Evolutionary conservation across 2,797 vertebrate species (phyloP).

Genomic region (Crax fasciolata): DNA sequence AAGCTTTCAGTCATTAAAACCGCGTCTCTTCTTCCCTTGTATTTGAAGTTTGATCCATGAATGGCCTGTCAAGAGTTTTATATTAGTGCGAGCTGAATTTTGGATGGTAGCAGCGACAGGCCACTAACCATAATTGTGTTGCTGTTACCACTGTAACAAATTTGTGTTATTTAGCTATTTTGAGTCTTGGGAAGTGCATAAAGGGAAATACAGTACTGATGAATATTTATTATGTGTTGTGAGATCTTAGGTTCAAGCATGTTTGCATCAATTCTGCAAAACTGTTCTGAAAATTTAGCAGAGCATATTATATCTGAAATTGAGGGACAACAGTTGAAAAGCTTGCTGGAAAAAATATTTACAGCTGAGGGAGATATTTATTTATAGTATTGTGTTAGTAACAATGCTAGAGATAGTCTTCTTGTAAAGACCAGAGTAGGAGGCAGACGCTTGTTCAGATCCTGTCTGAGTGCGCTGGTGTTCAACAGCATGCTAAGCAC

Average conservation of each 20-base stretch:
- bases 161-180: conserved; percentile 68
- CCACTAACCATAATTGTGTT: conserved; percentile 75
- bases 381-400: not conserved
- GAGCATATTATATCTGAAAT: not conserved
- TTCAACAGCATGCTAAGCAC: not conserved
- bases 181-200: conserved; percentile 64
- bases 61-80: conserved; percentile 69
- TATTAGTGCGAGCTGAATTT: conserved; percentile 57
- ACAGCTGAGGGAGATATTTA: not conserved
- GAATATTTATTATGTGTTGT: conserved; percentile 53
- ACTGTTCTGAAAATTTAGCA: not conserved
- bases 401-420: not conserved
- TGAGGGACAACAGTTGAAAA: not conserved
- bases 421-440: not conserved
- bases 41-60: conserved; percentile 61
- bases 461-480: not conserved
- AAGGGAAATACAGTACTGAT: conserved; percentile 51
- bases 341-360: not conserved
- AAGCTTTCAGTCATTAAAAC: conserved; percentile 40
- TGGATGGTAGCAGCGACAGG: conserved; percentile 63
- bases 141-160: conserved; percentile 71
- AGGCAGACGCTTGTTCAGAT: not conserved
- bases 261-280: conserved; percentile 48
- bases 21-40: conserved; percentile 8
- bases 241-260: conserved; percentile 43